Base-by-base conservation (phyloP, 2,797 vertebrate species). In the Pygocentrus nattereri region DNA sequence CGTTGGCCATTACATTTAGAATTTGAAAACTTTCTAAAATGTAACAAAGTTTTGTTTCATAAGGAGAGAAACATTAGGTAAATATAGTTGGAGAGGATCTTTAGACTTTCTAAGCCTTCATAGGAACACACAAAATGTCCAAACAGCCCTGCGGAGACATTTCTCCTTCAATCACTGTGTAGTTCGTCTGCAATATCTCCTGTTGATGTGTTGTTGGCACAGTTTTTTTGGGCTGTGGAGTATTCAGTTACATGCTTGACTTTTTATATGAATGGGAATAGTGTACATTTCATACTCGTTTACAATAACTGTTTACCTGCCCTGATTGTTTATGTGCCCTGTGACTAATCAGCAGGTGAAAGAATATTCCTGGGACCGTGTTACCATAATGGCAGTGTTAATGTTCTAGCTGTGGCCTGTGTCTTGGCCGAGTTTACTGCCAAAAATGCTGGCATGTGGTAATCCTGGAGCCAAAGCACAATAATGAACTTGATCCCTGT, bases 261-360 rank as follows among this genome's bases (percentile, higher is more conserved):
- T 56, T 77, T 82, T 64, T 76, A 76, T 76, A 81, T 82, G 62
- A 76, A 71, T 54, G 15, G 59, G n/a, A 38, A 54, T 12, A 65
- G 25, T 65, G 74, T 72, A 64, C 59, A 72, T 77, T 76, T 82
- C 64, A 49, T 67, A 21, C 64, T 41, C 21, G n/a, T 23, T 62
- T 64, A 27, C 23, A 65, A 21, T 12, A 64, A 18, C 79, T 59
- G 58, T 54, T 72, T 13, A n/a, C n/a, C 8, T 1, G n/a, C n/a
- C n/a, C n/a, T 34, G 16, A 1, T 13, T 65, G 59, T 31, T 73
- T 73, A 65, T 59, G 54, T 73, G 47, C 78, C 25, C 34, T 72
- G 58, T 49, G n/a, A 25, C 19, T 73, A 80, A 59, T 59, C 58
- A 59, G 12, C 58, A 59, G 58, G 23, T 59, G 58, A 62, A 31